These are phyloP conservation scores for Dufourea novaeangliae DNA, from an alignment of 1,140 invertebrate genomes.

Conservation along the genomic window DNA sequence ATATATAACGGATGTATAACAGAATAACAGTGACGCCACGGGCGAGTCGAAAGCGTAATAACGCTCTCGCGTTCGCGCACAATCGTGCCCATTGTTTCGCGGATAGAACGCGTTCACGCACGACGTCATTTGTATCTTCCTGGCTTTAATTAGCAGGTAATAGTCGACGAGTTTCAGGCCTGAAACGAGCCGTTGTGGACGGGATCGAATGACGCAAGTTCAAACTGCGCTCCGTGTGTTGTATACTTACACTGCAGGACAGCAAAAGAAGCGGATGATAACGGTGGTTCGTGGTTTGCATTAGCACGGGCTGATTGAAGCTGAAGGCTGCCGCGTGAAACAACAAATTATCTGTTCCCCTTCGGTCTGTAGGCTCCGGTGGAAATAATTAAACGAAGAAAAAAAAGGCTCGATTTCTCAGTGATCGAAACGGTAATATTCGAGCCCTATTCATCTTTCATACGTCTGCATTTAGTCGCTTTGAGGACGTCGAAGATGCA, in stretches of 20 bases:
- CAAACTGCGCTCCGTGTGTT: constrained; percentile 23
- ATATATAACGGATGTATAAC: constrained; percentile 15
- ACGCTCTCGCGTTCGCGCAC: neutral
- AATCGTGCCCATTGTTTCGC: constrained; percentile 41
- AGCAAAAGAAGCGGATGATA: neutral
- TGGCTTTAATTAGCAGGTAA: constrained; percentile 56
- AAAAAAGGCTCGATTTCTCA: too few relatives aligned
- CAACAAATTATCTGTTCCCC: neutral
- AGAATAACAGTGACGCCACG: constrained; percentile 22
- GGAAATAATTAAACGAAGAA: neutral
- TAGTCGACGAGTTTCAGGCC: constrained; percentile 21
- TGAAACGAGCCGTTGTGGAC: neutral
- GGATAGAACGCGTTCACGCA: neutral
- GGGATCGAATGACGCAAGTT: constrained; percentile 10
- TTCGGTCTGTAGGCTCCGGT: neutral
- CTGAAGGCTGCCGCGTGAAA: neutral
- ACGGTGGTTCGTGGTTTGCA: constrained; percentile 35
- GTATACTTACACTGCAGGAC: neutral
- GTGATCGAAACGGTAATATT: too few relatives aligned
- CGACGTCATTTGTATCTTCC: neutral
- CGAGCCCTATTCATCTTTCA: too few relatives aligned
- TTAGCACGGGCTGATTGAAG: constrained; percentile 28
- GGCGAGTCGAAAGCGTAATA: neutral
- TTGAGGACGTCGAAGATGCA: neutral
- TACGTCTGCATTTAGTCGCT: neutral